Evolutionary conservation across 37 sponge, comb jelly and placozoan genomes (phyloP), one percentile per base, ranked within the genome.

Genomic region (Aphrocallistes beatrix): DNA sequence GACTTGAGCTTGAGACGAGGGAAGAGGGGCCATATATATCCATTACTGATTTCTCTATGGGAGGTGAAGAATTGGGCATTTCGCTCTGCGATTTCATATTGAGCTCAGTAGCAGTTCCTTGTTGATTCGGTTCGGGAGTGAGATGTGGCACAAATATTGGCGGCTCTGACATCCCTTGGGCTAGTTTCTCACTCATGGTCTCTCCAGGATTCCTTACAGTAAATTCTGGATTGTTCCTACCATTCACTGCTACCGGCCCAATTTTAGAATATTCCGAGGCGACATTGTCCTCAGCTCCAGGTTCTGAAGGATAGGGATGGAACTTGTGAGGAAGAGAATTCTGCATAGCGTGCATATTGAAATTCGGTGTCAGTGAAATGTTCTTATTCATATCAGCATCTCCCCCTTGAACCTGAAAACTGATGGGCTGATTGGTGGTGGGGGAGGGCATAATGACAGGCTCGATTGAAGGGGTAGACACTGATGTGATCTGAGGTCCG

Each of bases 201-300:
- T 47, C 49, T 21, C 17, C 49, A 47, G 49, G 49, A 21, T 47
- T 47, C 49, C 49, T 47, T 47, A 13, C 49, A 47, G 49, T 47
- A 17, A 47, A 47, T 8, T 60, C 21, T n/a, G n/a, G n/a, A 13
- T 60, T 60, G n/a, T 19, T 13, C 21, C 75, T 60, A 3, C 75
- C 75, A 60, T 60, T 60, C 28, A 60, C 75, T 6, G 75, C 75
- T 32, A 60, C 75, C n/a, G 75, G 75, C n/a, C 75, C 75, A 25
- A 60, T 60, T 30, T 60, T 60, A 13, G 75, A 60, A 30, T 60
- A 60, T 13, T 60, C 75, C 10, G 75, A 60, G 34, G 75, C 75
- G 3, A 60, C 75, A 60, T 30, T 60, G 75, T 60, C 75, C 34
- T 60, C 75, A 13, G 17, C 75, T 25, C n/a, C n/a, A 60, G 8